Evolutionary conservation across 1,140 invertebrate species (phyloP).

Genomic region (Bilobella aurantiaca): DNA sequence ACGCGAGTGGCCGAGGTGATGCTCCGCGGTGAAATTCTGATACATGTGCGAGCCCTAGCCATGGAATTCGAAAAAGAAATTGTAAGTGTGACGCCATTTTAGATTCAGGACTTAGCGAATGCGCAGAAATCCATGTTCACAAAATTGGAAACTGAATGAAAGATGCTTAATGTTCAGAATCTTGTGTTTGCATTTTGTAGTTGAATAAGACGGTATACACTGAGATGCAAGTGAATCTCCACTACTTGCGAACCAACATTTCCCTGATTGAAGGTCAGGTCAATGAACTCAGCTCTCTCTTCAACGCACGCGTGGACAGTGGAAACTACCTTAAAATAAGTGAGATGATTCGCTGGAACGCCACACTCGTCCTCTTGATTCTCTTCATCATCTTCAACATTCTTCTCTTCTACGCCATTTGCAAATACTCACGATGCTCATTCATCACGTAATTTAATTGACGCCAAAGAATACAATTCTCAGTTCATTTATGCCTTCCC

Average conservation of each 20-base stretch:
- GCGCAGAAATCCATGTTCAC: too few relatives aligned
- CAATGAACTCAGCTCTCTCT: not conserved
- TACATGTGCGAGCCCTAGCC: not conserved
- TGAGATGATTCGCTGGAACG: conserved; percentile 54
- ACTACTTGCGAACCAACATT: not conserved
- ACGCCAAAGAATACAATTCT: not conserved
- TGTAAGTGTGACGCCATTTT: conserved; percentile 3
- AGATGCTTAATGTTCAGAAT: not conserved
- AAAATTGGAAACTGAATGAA: too few relatives aligned
- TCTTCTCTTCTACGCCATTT: conserved; percentile 67
- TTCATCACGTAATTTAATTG: conserved; percentile 55
- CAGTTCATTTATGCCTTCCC: not conserved
- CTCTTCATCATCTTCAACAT: conserved; percentile 67
- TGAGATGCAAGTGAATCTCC: conserved; percentile 3
- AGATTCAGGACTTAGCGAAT: too few relatives aligned
- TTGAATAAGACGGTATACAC: not conserved
- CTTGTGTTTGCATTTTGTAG: not conserved
- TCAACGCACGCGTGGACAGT: not conserved
- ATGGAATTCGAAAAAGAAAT: conserved; percentile 7
- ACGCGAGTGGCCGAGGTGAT: conserved; percentile 40
- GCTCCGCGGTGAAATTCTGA: not conserved
- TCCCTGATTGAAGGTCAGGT: not conserved
- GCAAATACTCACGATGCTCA: conserved; percentile 67
- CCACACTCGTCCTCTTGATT: conserved; percentile 64
- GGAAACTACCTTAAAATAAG: conserved; percentile 5